phyloP scores from a whole-genome alignment of 2,888 invertebrate species.

The Sphaeridia pumilis region DNA sequence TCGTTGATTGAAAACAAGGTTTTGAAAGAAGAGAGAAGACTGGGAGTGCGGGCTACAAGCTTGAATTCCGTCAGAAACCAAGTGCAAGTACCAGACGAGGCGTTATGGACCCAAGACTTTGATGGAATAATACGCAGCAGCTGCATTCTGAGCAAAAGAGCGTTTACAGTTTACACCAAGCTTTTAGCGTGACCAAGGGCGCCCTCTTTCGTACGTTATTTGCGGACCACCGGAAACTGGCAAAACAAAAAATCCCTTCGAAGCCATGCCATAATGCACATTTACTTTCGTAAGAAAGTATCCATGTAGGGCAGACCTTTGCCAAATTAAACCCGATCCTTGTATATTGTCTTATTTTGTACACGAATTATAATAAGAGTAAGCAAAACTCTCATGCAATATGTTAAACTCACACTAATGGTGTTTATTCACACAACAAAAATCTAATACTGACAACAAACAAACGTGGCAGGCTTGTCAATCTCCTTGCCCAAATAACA shows the following conservation, averaged over 20 bases:
- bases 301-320: slow-evolving; percentile 42
- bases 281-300: slow-evolving; percentile 53
- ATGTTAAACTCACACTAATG: too few species aligned
- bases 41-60: not conserved
- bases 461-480: too few species aligned
- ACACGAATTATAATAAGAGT: too few species aligned
- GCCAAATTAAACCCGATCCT: too few species aligned
- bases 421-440: too few species aligned
- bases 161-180: slow-evolving; percentile 68
- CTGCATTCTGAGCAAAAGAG: slow-evolving; percentile 67
- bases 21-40: not conserved
- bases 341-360: too few species aligned
- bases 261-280: slow-evolving; percentile 73
- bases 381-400: too few species aligned
- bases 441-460: too few species aligned
- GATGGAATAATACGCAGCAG: slow-evolving; percentile 60
- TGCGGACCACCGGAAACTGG: slow-evolving; percentile 85
- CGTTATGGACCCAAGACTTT: slow-evolving; percentile 35
- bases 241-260: slow-evolving; percentile 73
- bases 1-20: not conserved
- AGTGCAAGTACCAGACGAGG: not conserved
- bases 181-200: slow-evolving; percentile 61
- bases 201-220: slow-evolving; percentile 68
- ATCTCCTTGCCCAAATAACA: too few species aligned
- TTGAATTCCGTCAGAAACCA: not conserved